Evolutionary conservation across 2,113 vertebrate genomes (phyloP), one percentile per base, ranked within the genome.

Genomic region (Scatophagus argus): DNA sequence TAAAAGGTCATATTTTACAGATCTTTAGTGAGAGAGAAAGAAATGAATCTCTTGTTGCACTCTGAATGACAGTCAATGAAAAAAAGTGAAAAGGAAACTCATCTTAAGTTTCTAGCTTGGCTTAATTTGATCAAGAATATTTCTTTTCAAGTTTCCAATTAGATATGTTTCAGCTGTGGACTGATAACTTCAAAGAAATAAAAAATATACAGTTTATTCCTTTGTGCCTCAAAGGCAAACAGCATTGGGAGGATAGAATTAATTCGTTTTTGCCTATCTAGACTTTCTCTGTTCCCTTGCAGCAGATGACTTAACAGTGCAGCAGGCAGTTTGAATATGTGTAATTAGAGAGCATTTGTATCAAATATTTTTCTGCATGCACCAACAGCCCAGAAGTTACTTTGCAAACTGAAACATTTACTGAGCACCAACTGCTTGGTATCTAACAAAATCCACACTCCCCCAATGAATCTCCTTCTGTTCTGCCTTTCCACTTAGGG

Each of bases 341-440:
- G 89, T 92, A 94, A 94, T 94, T 92, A 90, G 74, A 80, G 60
- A 68, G 63, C 80, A 91, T 93, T 92, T 92, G 70, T 88, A 91
- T 89, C 79, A 91, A 89, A 88, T 81, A 60, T 68, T 75, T 86
- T 74, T 56, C 58, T 74, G 70, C 38, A 19, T 80, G 54, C 70
- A 87, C 67, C 54, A 85, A 62, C 23, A 38, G 72, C 89, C 79
- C 77, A 81, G 73, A 88, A 90, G 81, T 88, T 84, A 29, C 77
- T 85, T 83, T 83, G 62, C 56, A 84, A 90, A 90, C 58, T 59
- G 32, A 86, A 87, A 84, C 81, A 82, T 92, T 93, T 87, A 62
- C 88, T 59, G 29, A 72, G 73, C 58, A 63, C 54, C 65, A 84
- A 90, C 34, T 82, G 80, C 77, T 83, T 79, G 72, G 69, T 60